These are phyloP conservation scores for Sphaeramia orbicularis DNA, from an alignment of 2,797 vertebrate species.

Conservation along the genomic window DNA sequence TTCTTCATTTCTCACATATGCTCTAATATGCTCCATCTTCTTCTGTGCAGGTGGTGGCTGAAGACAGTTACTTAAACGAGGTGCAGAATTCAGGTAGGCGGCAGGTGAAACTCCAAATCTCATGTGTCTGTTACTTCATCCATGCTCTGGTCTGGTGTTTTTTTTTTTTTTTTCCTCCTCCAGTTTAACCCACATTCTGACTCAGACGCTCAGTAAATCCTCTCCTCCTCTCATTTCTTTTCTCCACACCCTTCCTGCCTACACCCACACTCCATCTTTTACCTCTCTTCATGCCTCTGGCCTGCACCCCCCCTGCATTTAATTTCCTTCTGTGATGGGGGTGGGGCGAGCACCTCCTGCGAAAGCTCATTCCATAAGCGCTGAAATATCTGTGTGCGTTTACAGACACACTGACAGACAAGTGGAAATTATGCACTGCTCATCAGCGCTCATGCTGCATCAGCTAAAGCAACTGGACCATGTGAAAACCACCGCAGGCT, in stretches of 20 bases:
- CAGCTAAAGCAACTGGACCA: neutral
- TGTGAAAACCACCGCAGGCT: neutral
- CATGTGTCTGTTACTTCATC: too few relatives aligned
- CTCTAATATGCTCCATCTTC: too few relatives aligned
- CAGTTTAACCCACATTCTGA: conserved; percentile 64
- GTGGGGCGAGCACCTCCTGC: conserved; percentile 55
- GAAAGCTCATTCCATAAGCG: too few relatives aligned
- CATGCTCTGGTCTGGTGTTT: too few relatives aligned
- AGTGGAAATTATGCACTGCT: conserved; percentile 11
- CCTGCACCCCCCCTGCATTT: conserved; percentile 32
- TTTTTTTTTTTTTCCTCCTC: conserved; percentile 20
- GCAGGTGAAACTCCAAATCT: too few relatives aligned
- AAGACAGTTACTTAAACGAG: conserved; percentile 87
- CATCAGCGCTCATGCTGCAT: too few relatives aligned
- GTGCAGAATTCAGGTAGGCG: conserved; percentile 87
- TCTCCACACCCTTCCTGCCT: too few relatives aligned
- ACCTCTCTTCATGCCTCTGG: conserved; percentile 27
- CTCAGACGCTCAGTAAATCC: conserved; percentile 53
- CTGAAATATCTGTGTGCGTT: neutral
- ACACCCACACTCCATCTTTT: too few relatives aligned
- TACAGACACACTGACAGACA: conserved; percentile 9
- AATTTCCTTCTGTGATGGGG: conserved; percentile 51
- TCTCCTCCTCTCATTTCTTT: conserved; percentile 34
- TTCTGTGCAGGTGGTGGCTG: conserved; percentile 81
- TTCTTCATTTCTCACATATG: too few relatives aligned